Base-by-base conservation (phyloP, 2,888 invertebrate species). In the Omphaloscelis lunosa region DNA sequence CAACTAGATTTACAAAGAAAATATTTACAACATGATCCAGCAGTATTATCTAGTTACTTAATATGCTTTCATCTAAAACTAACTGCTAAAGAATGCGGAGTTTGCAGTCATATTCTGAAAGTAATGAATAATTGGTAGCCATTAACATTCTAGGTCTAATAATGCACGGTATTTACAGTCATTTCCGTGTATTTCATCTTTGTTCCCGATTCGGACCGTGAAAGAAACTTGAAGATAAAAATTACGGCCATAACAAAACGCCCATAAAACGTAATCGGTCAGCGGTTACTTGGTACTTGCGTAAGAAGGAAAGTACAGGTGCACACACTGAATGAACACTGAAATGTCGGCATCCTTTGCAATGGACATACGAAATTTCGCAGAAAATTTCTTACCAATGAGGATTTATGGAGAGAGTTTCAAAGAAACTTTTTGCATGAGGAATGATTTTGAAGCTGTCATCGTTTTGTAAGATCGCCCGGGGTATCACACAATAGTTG, bases 161-260 rank as follows among this genome's bases (percentile, higher is more conserved):
- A 88, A 73, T 71, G 66, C 73, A 71, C 88, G 80, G 78, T 82
- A 69, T 72, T 68, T 72, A 15, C 72, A 75, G 74, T 62, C 9
- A 69, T 82, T 86, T 88, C 88, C 87, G 86, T 78, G 66, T 88
- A 82, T 88, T 88, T 86, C 87, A 80, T 82, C 71, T 86, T 80
- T 74, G 86, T 81, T 82, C 83, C 82, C 85, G 85, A 86, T 88
- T 84, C 83, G 81, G 83, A 76, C 63, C 80, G 78, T 77, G 71
- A 82, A 88, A 81, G 58, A 82, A 78, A 79, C 70, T 75, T 72
- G 69, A 75, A 83, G 79, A 80, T 86, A 83, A 84, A 82, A 86
- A 79, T 84, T 82, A 85, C 80, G 79, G 66, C 70, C 77, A 71
- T 78, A 75, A 73, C 77, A 79, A 69, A 78, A 74, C 80, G 82